These are phyloP conservation scores for Melanotus villosus DNA, from an alignment of 2,888 invertebrate species.

Conservation along the genomic window DNA sequence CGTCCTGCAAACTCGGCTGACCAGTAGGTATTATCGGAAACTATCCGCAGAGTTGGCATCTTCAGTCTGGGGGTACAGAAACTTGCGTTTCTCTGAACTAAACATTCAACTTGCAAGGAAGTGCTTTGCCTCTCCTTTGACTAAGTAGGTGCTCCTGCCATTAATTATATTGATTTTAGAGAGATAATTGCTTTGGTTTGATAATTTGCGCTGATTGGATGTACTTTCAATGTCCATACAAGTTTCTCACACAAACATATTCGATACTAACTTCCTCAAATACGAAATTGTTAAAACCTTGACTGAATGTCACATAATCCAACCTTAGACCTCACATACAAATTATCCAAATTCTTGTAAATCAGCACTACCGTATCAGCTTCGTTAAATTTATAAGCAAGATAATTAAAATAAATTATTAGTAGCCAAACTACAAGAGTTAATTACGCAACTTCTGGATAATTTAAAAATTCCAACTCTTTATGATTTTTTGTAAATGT, in stretches of 20 bases:
- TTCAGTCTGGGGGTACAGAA: conserved; percentile 61
- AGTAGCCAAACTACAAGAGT: too few relatives aligned
- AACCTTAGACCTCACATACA: too few relatives aligned
- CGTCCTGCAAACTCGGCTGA: conserved; percentile 63
- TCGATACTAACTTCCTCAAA: too few relatives aligned
- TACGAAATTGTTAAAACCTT: too few relatives aligned
- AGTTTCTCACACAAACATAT: neutral
- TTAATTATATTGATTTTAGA: conserved; percentile 53
- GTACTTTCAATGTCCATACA: neutral
- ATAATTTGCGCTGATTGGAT: conserved; percentile 31
- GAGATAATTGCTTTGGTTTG: conserved; percentile 47
- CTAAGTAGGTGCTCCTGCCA: conserved; percentile 50
- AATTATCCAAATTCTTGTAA: too few relatives aligned
- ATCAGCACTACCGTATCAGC: too few relatives aligned
- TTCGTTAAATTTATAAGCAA: too few relatives aligned
- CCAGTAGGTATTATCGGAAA: conserved; percentile 68
- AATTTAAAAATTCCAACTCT: too few relatives aligned
- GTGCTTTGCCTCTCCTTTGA: conserved; percentile 51
- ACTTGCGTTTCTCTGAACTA: conserved; percentile 60
- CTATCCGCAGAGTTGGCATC: conserved; percentile 67
- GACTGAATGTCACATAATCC: too few relatives aligned
- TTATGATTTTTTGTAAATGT: too few relatives aligned
- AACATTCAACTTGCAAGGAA: conserved; percentile 60
- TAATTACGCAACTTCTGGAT: too few relatives aligned
- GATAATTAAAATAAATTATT: too few relatives aligned